These are phyloP conservation scores for Drosophila stalkeri DNA, from an alignment of 2,888 invertebrate genomes.

Conservation along the genomic window DNA sequence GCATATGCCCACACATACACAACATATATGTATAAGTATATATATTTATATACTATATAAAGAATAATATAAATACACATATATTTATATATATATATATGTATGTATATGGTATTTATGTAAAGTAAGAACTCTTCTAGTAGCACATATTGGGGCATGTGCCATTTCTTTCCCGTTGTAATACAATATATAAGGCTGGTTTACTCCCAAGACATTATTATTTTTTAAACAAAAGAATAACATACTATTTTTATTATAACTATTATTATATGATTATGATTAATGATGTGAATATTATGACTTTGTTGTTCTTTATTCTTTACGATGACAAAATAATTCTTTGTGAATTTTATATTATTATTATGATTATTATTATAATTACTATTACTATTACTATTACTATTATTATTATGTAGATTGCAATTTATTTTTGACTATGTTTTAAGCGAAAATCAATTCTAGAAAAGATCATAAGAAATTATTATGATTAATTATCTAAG, in stretches of 20 bases:
- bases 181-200: conserved; percentile 85
- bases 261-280: conserved; percentile 25
- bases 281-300: conserved; percentile 41
- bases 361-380: not conserved
- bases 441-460: conserved; percentile 34
- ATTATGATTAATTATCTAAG: conserved; percentile 23
- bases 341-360: conserved; percentile 38
- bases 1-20: conserved; percentile 37
- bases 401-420: conserved; percentile 36
- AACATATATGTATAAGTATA: not conserved
- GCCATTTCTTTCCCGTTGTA: conserved; percentile 80
- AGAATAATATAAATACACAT: conserved; percentile 4
- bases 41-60: not conserved
- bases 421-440: conserved; percentile 58
- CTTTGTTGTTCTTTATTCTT: conserved; percentile 52
- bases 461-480: conserved; percentile 4
- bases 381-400: conserved; percentile 6
- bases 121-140: conserved; percentile 34
- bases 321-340: conserved; percentile 25
- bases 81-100: conserved; percentile 9
- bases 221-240: conserved; percentile 53
- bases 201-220: conserved; percentile 85
- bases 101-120: conserved; percentile 29
- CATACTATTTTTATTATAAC: conserved; percentile 20
- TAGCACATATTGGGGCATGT: conserved; percentile 61